Base-by-base conservation (phyloP, 2,113 vertebrate genomes). In the Mormyrus iriodes region DNA sequence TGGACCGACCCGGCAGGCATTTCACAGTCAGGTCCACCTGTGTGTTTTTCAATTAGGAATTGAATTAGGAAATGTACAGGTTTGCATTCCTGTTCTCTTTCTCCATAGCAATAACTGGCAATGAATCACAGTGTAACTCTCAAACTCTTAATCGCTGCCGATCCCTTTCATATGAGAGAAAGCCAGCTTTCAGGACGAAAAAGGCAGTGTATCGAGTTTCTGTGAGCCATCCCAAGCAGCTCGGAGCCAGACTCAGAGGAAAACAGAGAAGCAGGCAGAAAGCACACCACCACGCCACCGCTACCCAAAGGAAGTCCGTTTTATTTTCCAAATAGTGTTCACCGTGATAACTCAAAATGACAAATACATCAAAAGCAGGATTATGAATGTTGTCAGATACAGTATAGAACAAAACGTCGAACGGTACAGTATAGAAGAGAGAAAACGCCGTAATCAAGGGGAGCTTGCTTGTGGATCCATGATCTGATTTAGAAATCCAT, bases 271-370 rank as follows among this genome's bases (percentile, higher is more conserved):
- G 73, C 13, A 35, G 15, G 10, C 24, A 53, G 12, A 31, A 3
- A 86, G n/a, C 85, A 52, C 46, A 27, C 2, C n/a, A 44, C 12
- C 51, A 8, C 9, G 13, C 21, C n/a, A 35, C 49, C 51, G 31
- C 49, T 39, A n/a, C 15, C 27, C n/a, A 27, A 39, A 19, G 85
- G 2, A 19, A 39, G 21, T 17, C 2, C 1, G 15, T 35, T 86
- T 86, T 86, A 86, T 86, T 86, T 9, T 86, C 85, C n/a, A 55
- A 86, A 85, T 52, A 86, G 85, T 39, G 85, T 86, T 86, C 85
- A 52, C 4, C 48, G 17, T 49, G 8, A 21, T 17, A 39, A 39
- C 21, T 53, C 6, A 52, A 55, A 86, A 53, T 35, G 12, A 55
- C 85, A 53, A 15, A 55, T 27, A 86, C 9, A 61, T 10, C 35